Percentiles rank a stretch among this genome's conserved stretches.
phyloP scores from a whole-genome alignment of 2,888 invertebrate species.

The Papilio elwesi region DNA sequence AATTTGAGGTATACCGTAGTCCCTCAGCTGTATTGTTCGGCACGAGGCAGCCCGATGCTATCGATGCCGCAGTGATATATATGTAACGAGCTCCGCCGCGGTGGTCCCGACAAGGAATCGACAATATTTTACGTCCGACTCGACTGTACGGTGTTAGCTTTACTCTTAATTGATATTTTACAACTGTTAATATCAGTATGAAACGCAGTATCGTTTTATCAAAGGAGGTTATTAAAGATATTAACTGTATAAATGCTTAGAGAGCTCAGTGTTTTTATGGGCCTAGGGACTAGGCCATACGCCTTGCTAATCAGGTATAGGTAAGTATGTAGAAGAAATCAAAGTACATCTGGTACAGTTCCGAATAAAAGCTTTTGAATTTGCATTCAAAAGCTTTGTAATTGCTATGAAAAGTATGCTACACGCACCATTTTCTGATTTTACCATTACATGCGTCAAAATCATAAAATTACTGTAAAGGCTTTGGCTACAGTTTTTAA shows the following conservation, averaged over 20 bases:
- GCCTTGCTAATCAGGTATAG: background rate
- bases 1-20: constrained; percentile 38
- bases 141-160: constrained; percentile 62
- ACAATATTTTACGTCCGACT: constrained; percentile 49
- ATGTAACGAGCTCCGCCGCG: constrained; percentile 47
- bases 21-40: constrained; percentile 46
- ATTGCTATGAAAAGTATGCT: no score
- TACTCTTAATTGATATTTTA: constrained; percentile 32
- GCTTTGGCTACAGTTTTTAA: no score
- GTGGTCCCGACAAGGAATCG: constrained; percentile 44
- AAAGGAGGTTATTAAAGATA: constrained; percentile 3
- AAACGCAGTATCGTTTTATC: constrained; percentile 13
- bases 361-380: no score
- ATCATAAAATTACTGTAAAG: no score
- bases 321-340: no score
- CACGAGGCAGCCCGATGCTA: constrained; percentile 48
- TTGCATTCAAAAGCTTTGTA: no score
- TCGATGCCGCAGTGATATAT: constrained; percentile 46
- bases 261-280: background rate
- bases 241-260: background rate
- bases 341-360: no score
- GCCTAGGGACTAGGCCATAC: background rate
- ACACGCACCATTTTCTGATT: no score
- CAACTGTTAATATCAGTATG: constrained; percentile 15
- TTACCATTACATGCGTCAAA: no score